Evolutionary conservation across 1,140 invertebrate genomes (phyloP), one percentile per base, ranked within the genome.

Genomic region (Trichomalopsis sarcophagae): DNA sequence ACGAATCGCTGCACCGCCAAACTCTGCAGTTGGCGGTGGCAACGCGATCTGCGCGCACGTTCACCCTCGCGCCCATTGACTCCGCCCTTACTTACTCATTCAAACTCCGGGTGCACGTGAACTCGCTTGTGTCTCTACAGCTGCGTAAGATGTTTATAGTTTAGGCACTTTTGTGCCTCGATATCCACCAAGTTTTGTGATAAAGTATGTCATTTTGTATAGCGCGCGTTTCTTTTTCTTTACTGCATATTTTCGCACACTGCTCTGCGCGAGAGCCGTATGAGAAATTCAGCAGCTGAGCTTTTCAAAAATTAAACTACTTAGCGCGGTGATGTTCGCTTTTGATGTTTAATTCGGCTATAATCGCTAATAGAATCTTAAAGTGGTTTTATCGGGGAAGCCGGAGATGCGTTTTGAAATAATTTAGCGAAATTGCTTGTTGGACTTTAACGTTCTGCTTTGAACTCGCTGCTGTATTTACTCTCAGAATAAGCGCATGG

Each of bases 41-140:
- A 71, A 10, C 69, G 69, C 30, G 69, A 13, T 30, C 69, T 11
- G 55, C 55, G 55, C 55, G 55, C 55, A 62, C 55, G n/a, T 62
- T 62, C 17, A 30, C 69, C 69, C 27, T 27, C 30, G 23, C 27
- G 27, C 30, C 9, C 69, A 13, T 27, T 33, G 69, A 71, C 69
- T 71, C 69, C 69, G 30, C 23, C 69, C 69, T 71, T 33, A 27
- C 30, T 71, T 71, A 71, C 69, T 30, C 69, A 71, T 71, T 71
- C 30, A 71, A 71, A 71, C 23, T 71, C 55, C 4, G 55, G n/a
- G 55, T 62, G 21, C 55, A 62, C 55, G 55, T 62, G 55, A 62
- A n/a, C 55, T 62, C 55, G 47, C 47, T 44, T 44, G 6, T 10
- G 10, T 44, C 40, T 11, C 10, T 44, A 44, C 10, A 44, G 6